Conservation (phyloP, 2,888 invertebrate species). For the Ormyrus rosae region DNA sequence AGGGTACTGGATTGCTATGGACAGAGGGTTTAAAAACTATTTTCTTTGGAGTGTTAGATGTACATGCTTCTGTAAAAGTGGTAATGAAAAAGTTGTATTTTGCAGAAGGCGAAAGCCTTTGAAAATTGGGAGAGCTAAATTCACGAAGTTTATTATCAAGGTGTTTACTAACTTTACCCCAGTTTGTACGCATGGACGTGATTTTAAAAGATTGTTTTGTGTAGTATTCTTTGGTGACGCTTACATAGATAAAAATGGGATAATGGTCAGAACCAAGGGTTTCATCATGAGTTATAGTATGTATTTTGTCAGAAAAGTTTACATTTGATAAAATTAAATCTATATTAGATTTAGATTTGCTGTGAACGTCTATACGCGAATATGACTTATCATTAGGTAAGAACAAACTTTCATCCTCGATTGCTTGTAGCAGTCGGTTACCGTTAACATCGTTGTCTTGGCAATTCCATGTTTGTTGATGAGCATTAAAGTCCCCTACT, state of each 20-base stretch:
- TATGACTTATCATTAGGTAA: too few species aligned
- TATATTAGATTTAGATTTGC: neutral
- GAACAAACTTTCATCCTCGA: too few species aligned
- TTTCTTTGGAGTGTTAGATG: constrained; percentile 40
- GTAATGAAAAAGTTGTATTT: constrained; percentile 48
- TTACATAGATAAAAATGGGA: neutral
- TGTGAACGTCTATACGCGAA: too few species aligned
- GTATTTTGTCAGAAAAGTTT: neutral
- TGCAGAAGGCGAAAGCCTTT: neutral
- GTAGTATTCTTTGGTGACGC: neutral
- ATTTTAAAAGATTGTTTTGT: constrained; percentile 1
- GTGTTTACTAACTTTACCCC: neutral
- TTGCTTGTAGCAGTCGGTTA: too few species aligned
- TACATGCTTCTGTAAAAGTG: constrained; percentile 21
- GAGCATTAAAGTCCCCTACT: too few species aligned
- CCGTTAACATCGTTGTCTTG: too few species aligned
- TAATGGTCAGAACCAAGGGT: constrained; percentile 29
- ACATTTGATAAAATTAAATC: constrained; percentile 12
- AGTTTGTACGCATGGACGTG: constrained; percentile 9
- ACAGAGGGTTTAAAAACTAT: constrained; percentile 3
- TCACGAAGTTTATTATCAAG: neutral
- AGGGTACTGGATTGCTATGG: constrained; percentile 51
- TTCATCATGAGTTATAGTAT: constrained; percentile 6
- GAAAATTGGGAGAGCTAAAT: neutral
- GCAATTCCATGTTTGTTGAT: too few species aligned